phyloP scores from a whole-genome alignment of 2,797 vertebrate genomes.

The Lates japonicus region DNA sequence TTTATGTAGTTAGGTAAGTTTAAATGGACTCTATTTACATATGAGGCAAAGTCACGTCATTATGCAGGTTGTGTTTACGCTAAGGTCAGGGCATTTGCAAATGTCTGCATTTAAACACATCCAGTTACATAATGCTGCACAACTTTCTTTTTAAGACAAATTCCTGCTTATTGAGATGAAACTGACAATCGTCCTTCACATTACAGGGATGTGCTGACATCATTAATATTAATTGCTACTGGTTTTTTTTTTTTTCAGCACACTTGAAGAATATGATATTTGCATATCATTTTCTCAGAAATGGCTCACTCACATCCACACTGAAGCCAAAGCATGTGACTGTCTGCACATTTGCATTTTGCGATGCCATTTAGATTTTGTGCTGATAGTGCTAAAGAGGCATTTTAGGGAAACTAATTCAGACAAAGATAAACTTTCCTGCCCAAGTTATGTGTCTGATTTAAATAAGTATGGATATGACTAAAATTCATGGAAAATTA shows the following conservation, averaged over 20 bases:
- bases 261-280: conserved; percentile 7
- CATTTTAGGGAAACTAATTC: conserved; percentile 7
- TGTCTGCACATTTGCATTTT: conserved; percentile 22
- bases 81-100: conserved; percentile 23
- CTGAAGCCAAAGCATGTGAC: neutral
- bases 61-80: neutral
- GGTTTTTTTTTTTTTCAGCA: neutral
- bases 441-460: neutral
- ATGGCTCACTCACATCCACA: neutral
- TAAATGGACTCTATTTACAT: conserved; percentile 19
- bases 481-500: neutral
- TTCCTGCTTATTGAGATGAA: neutral
- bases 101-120: conserved; percentile 13
- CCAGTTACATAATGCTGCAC: neutral
- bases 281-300: conserved; percentile 12
- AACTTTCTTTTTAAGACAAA: neutral
- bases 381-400: conserved; percentile 30
- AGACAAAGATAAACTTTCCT: neutral
- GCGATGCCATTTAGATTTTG: conserved; percentile 3
- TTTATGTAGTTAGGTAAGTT: conserved; percentile 12
- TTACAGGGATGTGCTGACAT: neutral
- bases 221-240: conserved; percentile 14
- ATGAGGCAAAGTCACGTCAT: conserved; percentile 14
- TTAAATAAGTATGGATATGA: neutral
- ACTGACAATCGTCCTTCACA: neutral